Conservation (phyloP, 2,888 invertebrate species). For the Microctonus hyperodae region DNA sequence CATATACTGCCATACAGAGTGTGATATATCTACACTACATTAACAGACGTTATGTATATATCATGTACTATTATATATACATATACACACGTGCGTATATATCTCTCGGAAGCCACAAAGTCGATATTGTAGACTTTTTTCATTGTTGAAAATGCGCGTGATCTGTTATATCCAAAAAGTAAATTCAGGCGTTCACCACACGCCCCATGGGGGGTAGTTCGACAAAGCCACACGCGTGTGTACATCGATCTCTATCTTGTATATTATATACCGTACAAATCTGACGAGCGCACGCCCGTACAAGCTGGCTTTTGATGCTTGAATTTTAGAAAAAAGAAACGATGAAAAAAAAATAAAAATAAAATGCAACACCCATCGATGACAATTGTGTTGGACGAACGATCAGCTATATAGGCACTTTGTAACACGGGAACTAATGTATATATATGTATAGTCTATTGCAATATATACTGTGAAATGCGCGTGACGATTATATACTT, state of each 20-base stretch:
- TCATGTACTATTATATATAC: too few relatives aligned
- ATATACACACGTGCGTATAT: background rate
- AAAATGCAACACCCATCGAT: constrained; percentile 12
- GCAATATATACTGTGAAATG: background rate
- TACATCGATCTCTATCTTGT: constrained; percentile 17
- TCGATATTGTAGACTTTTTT: constrained; percentile 1
- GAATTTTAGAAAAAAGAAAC: constrained; percentile 14
- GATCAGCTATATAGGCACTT: too few relatives aligned
- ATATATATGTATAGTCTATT: background rate
- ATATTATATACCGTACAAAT: constrained; percentile 28
- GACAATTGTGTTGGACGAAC: constrained; percentile 17
- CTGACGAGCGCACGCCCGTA: constrained; percentile 24
- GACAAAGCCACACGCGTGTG: constrained; percentile 30
- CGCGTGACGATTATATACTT: constrained; percentile 13
- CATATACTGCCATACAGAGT: too few relatives aligned
- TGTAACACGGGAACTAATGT: too few relatives aligned
- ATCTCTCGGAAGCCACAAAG: constrained; percentile 14
- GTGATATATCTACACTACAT: too few relatives aligned
- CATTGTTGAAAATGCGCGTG: background rate
- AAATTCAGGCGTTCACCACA: background rate
- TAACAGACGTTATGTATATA: background rate
- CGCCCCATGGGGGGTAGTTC: constrained; percentile 8
- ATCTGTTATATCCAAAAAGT: constrained; percentile 11
- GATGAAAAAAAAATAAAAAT: constrained; percentile 9
- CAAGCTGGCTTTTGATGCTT: constrained; percentile 25